Evolutionary conservation across 2,888 invertebrate species (phyloP).

Genomic region (Alentia gelatinosa): DNA sequence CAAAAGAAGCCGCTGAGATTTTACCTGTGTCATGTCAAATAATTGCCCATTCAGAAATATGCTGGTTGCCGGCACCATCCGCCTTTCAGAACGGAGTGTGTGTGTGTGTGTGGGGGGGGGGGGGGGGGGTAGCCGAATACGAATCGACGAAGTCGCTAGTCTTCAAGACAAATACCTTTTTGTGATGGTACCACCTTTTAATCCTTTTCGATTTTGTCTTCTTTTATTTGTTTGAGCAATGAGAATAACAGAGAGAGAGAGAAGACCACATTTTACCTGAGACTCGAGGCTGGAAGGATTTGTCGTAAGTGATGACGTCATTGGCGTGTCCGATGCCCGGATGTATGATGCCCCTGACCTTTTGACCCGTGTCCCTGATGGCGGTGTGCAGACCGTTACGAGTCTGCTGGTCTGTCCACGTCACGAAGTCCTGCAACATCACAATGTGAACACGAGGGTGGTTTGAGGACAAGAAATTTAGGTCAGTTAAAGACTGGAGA

Average conservation of each 20-base stretch:
- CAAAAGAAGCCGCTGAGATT: too few relatives aligned
- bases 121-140: too few relatives aligned
- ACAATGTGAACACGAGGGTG: too few relatives aligned
- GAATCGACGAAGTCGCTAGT: too few relatives aligned
- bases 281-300: conserved; percentile 68
- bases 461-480: too few relatives aligned
- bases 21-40: too few relatives aligned
- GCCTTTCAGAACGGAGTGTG: too few relatives aligned
- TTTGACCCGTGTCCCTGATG: conserved; percentile 71
- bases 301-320: conserved; percentile 74
- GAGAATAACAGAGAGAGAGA: not conserved
- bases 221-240: not conserved
- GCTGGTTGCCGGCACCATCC: too few relatives aligned
- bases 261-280: not conserved
- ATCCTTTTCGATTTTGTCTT: not conserved
- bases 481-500: too few relatives aligned
- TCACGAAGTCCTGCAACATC: conserved; percentile 73
- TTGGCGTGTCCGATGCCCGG: conserved; percentile 73
- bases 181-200: not conserved
- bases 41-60: too few relatives aligned
- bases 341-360: conserved; percentile 76
- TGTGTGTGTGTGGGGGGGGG: too few relatives aligned
- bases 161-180: too few relatives aligned
- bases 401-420: conserved; percentile 74
- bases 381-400: conserved; percentile 76